Conservation (phyloP, 2,888 invertebrate genomes). For the Leuctra nigra region DNA sequence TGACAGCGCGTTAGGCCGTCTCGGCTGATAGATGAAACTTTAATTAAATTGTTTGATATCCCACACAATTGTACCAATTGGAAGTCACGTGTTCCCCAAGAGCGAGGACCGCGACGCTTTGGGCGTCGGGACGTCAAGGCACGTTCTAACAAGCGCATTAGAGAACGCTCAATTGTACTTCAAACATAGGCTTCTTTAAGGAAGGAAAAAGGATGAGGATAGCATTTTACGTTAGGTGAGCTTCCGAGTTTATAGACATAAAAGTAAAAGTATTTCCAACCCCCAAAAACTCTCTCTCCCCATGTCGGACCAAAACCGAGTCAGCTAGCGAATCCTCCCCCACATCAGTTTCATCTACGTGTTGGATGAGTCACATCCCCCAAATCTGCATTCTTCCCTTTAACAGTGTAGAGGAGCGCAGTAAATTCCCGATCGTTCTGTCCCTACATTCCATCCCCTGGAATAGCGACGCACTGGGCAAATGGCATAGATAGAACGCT, state of each 20-base stretch:
- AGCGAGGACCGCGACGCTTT: background rate
- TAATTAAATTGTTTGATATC: constrained; percentile 16
- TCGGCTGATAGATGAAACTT: constrained; percentile 4
- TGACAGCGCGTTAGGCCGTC: too few relatives aligned
- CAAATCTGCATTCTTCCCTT: constrained; percentile 17
- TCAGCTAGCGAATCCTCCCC: background rate
- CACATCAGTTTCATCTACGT: background rate
- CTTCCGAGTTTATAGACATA: too few relatives aligned
- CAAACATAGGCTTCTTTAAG: too few relatives aligned
- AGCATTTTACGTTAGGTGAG: too few relatives aligned
- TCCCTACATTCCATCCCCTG: background rate
- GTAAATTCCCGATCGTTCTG: constrained; percentile 1
- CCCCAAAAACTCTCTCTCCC: background rate
- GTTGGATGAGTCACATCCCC: constrained; percentile 16
- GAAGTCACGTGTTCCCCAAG: constrained; percentile 1
- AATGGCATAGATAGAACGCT: background rate
- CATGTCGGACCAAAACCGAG: background rate
- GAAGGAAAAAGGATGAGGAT: too few relatives aligned
- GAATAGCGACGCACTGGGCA: background rate
- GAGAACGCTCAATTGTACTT: too few relatives aligned
- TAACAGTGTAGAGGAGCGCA: background rate
- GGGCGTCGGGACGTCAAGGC: too few relatives aligned
- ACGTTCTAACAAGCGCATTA: too few relatives aligned
- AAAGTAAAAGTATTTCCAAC: too few relatives aligned
- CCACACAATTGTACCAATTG: background rate